Conservation (phyloP, 2,888 invertebrate species). For the Rhagium mordax region DNA sequence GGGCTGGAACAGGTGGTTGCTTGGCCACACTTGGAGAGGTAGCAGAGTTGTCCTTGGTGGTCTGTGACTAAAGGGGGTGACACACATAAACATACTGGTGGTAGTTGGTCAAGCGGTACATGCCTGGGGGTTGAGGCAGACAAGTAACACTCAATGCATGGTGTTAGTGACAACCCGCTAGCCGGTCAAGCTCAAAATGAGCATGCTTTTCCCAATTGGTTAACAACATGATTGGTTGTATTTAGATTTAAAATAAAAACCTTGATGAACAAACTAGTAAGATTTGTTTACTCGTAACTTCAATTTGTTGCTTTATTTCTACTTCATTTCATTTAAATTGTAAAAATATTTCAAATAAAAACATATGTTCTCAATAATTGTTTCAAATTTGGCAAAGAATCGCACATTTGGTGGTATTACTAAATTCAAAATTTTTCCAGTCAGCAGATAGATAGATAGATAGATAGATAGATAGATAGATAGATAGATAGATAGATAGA, state of each 20-base stretch:
- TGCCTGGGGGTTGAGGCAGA: slow-evolving; percentile 38
- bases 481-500: no score
- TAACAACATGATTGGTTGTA: slow-evolving; percentile 15
- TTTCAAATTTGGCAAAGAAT: no score
- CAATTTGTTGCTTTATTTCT: slow-evolving; percentile 14
- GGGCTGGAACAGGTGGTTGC: slow-evolving; percentile 50
- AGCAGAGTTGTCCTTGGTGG: slow-evolving; percentile 73
- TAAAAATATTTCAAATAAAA: no score
- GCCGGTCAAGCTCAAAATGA: slow-evolving; percentile 49
- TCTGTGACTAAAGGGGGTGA: slow-evolving; percentile 71
- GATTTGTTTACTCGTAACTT: neutral
- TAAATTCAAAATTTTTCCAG: no score
- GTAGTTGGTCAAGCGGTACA: slow-evolving; percentile 41
- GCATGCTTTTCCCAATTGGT: slow-evolving; percentile 48
- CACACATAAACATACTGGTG: slow-evolving; percentile 52
- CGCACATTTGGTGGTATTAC: no score
- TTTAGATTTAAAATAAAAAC: neutral
- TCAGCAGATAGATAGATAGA: no score
- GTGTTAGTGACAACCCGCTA: slow-evolving; percentile 60
- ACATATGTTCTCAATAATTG: no score
- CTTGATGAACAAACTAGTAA: slow-evolving; percentile 12
- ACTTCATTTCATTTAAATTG: no score
- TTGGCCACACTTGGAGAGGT: slow-evolving; percentile 67
- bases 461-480: no score
- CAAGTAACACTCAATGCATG: slow-evolving; percentile 50